phyloP scores from a whole-genome alignment of 2,797 vertebrate genomes.

The Artibeus lituratus region DNA sequence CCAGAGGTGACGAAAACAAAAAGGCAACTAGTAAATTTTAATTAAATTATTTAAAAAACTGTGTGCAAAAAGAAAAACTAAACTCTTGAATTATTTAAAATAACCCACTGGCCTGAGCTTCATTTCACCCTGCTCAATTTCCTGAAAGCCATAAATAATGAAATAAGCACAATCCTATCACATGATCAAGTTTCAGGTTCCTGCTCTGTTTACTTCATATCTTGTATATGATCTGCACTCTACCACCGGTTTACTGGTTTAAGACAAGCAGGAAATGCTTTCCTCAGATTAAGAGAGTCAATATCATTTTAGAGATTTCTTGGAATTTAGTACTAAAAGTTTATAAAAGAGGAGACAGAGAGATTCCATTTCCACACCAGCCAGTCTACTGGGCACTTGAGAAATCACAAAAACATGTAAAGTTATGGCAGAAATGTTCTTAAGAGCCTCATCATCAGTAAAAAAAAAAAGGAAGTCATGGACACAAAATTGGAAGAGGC shows the following conservation, averaged over 20 bases:
- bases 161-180: neutral
- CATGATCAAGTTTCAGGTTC: neutral
- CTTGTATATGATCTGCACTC: neutral
- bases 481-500: neutral
- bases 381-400: neutral
- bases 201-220: neutral
- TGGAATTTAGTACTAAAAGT: neutral
- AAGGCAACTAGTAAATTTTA: slow-evolving; percentile 21
- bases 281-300: neutral
- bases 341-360: neutral
- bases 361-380: neutral
- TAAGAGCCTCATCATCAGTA: neutral
- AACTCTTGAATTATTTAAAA: slow-evolving; percentile 54
- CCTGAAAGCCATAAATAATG: neutral
- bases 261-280: neutral
- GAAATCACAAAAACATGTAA: neutral
- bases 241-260: neutral
- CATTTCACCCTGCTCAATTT: neutral
- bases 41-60: slow-evolving; percentile 36
- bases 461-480: neutral
- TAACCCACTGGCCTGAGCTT: neutral
- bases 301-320: neutral
- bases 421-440: neutral
- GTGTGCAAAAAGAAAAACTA: neutral
- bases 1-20: neutral